A percentile compares a stretch with the other conserved stretches of the same genome.
Conservation (phyloP, 2,888 invertebrate species). For the Apotomis turbidana region DNA sequence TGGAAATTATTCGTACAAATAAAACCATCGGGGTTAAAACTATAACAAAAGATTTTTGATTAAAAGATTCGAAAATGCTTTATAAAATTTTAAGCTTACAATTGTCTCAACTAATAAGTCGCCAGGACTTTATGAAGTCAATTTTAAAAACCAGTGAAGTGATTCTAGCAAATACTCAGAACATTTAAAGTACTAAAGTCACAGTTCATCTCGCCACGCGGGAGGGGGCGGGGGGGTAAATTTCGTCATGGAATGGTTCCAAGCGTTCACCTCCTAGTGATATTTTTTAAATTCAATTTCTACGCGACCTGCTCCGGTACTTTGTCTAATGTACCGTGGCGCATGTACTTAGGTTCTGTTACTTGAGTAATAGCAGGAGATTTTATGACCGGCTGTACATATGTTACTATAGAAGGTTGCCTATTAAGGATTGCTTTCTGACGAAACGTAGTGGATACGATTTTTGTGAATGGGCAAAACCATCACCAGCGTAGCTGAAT, state of each 20-base stretch:
- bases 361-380: conserved; percentile 27
- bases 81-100: too few species aligned
- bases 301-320: conserved; percentile 42
- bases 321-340: conserved; percentile 46
- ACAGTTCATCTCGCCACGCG: not conserved
- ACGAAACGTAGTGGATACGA: too few species aligned
- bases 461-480: too few species aligned
- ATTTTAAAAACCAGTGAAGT: not conserved
- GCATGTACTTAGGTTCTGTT: conserved; percentile 24
- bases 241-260: conserved; percentile 47
- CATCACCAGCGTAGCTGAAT: not conserved
- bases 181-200: not conserved
- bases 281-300: conserved; percentile 49
- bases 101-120: too few species aligned
- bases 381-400: not conserved
- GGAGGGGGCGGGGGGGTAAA: conserved; percentile 10
- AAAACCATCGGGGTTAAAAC: too few species aligned
- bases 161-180: not conserved
- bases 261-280: conserved; percentile 42
- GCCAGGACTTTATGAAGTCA: too few species aligned
- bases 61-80: too few species aligned
- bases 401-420: too few species aligned
- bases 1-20: too few species aligned
- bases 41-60: too few species aligned
- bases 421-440: too few species aligned